Base-by-base conservation (phyloP, 2,888 invertebrate genomes). In the Cosmia pyralina region DNA sequence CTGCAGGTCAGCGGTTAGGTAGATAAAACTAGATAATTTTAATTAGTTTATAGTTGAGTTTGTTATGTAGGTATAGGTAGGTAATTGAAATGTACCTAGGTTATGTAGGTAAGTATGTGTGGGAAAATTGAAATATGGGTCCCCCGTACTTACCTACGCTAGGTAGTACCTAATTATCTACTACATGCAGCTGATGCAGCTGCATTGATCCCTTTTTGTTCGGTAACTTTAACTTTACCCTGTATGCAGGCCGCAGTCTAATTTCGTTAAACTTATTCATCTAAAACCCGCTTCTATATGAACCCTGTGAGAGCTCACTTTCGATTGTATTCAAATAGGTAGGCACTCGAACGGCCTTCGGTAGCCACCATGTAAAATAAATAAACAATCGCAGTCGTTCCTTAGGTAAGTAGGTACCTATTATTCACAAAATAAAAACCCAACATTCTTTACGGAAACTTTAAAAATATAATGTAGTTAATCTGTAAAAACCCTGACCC, bases 401-500 rank as follows among this genome's bases (percentile, higher is more conserved):
- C 34, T 4, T 67, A 59, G 19, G n/a, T n/a, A n/a, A n/a, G n/a
- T n/a, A n/a, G n/a, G 60, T 55, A 62, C 28, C 28, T 28, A 28
- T 19, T 41, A 57, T 69, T 28, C 22, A 67, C 55, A 58, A 76
- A 57, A 66, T 44, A 52, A 38, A 55, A 62, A 63, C 17, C 57
- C 52, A n/a, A 57, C 59, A 63, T 66, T 55, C 38, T 72, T 64
- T 69, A 38, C 48, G 34, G 62, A 75, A 77, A 55, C 41, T 67
- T 66, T 75, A 77, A 75, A 84, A 72, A 77, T 83, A 77, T 83
- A 81, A 66, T 69, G 64, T 75, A 68, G 69, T 81, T 77, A 75
- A 74, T 80, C 72, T 72, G 63, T 59, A 65, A 69, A n/a, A 81
- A 73, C 86, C 88, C 53, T 88, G 88, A 87, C 88, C 88, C 74